Evolutionary conservation across 1,140 invertebrate species (phyloP).

Genomic region (Hypothenemus hampei): DNA sequence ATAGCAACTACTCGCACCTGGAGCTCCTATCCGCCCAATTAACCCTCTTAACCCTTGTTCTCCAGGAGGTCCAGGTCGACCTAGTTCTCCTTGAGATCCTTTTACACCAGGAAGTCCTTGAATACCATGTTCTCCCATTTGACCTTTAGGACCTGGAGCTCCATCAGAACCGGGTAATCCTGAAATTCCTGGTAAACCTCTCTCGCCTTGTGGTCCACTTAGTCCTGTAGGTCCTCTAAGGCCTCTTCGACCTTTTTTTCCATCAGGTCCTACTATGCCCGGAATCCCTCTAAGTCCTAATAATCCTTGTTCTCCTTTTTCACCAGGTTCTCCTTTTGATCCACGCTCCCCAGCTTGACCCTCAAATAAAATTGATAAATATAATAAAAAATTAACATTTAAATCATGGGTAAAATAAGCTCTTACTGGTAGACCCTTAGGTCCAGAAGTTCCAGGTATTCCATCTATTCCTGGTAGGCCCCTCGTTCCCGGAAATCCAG

Average conservation of each 20-base stretch:
- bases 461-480: slow-evolving; percentile 66
- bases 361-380: slow-evolving; percentile 41
- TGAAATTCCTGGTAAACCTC: slow-evolving; percentile 60
- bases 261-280: slow-evolving; percentile 65
- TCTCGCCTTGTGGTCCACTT: slow-evolving; percentile 66
- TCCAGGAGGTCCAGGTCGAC: slow-evolving; percentile 63
- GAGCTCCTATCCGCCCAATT: slow-evolving; percentile 58
- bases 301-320: slow-evolving; percentile 64
- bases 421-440: slow-evolving; percentile 65
- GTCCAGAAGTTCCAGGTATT: slow-evolving; percentile 60
- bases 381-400: no score
- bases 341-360: slow-evolving; percentile 70
- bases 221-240: slow-evolving; percentile 66
- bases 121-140: slow-evolving; percentile 58
- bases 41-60: slow-evolving; percentile 64
- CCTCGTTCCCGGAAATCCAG: slow-evolving; percentile 70
- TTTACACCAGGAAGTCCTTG: slow-evolving; percentile 60
- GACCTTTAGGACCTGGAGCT: slow-evolving; percentile 64
- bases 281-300: slow-evolving; percentile 65
- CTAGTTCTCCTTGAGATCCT: slow-evolving; percentile 64
- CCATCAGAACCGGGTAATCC: slow-evolving; percentile 73
- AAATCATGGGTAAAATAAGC: no score
- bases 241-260: slow-evolving; percentile 72
- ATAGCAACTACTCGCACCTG: no score
- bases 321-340: slow-evolving; percentile 63